Percentiles rank a stretch among this genome's conserved stretches.
Evolutionary conservation across 1,140 invertebrate genomes (phyloP).

Genomic region (Gryllus bimaculatus): DNA sequence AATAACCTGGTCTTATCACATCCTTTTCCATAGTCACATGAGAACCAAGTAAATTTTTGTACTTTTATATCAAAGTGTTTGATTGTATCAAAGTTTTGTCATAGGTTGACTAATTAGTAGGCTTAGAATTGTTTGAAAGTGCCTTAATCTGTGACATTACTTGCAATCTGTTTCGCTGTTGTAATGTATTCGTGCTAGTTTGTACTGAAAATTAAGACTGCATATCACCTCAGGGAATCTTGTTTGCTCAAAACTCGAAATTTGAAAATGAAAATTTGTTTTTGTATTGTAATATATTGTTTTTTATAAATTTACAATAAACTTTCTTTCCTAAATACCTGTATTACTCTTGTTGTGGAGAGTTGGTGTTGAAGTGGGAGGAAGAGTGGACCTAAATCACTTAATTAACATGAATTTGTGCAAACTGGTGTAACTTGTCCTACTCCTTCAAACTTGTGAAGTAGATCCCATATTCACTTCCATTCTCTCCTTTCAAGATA

Average conservation of each 20-base stretch:
- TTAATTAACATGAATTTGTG: not conserved
- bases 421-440: not conserved
- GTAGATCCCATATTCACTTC: not conserved
- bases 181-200: not conserved
- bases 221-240: not conserved
- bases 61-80: not conserved
- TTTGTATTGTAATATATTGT: not conserved
- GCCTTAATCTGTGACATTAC: not conserved
- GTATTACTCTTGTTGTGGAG: slow-evolving; percentile 4
- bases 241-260: not conserved
- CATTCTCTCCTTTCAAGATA: not conserved
- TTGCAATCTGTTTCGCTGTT: slow-evolving; percentile 1
- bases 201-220: not conserved
- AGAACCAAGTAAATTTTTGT: not conserved
- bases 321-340: not conserved
- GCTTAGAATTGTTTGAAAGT: not conserved
- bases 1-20: not conserved
- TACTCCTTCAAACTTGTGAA: not conserved
- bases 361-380: not conserved
- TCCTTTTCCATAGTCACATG: not conserved
- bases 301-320: slow-evolving; percentile 6
- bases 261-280: not conserved
- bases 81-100: not conserved
- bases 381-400: not conserved
- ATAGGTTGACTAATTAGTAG: slow-evolving; percentile 1